Evolutionary conservation across 2,888 invertebrate genomes (phyloP).

Genomic region (Machimus rusticus): DNA sequence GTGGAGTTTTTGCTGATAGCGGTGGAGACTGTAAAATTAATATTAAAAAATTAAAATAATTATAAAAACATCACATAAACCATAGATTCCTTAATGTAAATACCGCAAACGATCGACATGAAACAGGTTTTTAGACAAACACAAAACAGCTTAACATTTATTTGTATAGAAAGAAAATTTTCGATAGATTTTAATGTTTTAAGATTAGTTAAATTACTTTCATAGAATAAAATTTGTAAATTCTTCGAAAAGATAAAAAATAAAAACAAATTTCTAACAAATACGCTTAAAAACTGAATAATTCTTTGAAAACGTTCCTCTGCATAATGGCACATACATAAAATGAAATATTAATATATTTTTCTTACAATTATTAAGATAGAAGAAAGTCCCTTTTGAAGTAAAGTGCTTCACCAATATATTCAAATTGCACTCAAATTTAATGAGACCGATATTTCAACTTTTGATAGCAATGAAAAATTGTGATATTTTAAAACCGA

Average conservation of each 20-base stretch:
- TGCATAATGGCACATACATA: too few relatives aligned
- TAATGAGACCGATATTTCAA: not conserved
- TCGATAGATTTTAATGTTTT: not conserved
- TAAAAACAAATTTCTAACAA: not conserved
- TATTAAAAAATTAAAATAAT: slow-evolving; percentile 13
- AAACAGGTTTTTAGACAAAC: not conserved
- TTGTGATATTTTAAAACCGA: too few relatives aligned
- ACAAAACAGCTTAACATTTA: not conserved
- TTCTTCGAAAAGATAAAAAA: too few relatives aligned
- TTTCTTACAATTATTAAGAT: not conserved
- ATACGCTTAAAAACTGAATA: not conserved
- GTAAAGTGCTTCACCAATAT: not conserved
- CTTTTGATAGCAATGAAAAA: not conserved
- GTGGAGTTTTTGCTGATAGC: slow-evolving; percentile 63
- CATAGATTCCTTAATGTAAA: not conserved
- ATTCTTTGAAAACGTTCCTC: too few relatives aligned
- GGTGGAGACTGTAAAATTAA: slow-evolving; percentile 20
- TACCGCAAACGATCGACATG: not conserved
- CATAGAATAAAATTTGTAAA: not conserved
- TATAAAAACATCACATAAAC: slow-evolving; percentile 30
- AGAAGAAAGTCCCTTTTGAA: not conserved
- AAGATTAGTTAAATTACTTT: not conserved
- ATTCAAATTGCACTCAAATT: not conserved
- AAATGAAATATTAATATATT: too few relatives aligned
- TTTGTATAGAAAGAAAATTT: not conserved